Conservation (phyloP, 2,888 invertebrate species). For the Lasioglossum marginatum region DNA sequence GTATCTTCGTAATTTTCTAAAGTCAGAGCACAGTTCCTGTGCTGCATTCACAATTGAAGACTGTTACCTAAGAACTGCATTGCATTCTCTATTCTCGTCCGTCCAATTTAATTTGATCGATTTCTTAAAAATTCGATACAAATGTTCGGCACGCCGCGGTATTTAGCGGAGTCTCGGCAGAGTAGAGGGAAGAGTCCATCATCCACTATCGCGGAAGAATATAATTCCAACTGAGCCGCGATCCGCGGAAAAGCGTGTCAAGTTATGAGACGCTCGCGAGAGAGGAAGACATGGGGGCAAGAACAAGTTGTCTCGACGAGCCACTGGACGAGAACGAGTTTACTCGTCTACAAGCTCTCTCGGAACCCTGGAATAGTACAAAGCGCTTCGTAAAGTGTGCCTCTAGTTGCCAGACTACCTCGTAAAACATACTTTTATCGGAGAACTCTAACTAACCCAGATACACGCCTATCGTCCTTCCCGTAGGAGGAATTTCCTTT, state of each 20-base stretch:
- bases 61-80: background rate
- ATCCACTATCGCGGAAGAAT: slow-evolving; percentile 10
- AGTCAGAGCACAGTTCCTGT: no score
- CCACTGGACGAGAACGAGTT: slow-evolving; percentile 22
- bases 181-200: background rate
- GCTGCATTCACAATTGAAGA: background rate
- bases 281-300: slow-evolving; percentile 9
- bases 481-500: background rate
- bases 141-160: background rate
- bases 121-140: background rate
- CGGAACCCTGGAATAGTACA: slow-evolving; percentile 5
- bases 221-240: background rate
- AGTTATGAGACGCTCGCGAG: background rate
- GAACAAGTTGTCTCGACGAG: slow-evolving; percentile 21
- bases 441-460: background rate
- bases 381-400: slow-evolving; percentile 12
- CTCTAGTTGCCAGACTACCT: background rate
- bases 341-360: slow-evolving; percentile 16
- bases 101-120: background rate
- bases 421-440: slow-evolving; percentile 2
- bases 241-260: slow-evolving; percentile 15
- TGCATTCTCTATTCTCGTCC: no score
- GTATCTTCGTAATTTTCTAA: no score
- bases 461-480: background rate
- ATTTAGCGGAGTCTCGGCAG: background rate